phyloP scores from a whole-genome alignment of 2,888 invertebrate genomes.

The Sympetrum striolatum region DNA sequence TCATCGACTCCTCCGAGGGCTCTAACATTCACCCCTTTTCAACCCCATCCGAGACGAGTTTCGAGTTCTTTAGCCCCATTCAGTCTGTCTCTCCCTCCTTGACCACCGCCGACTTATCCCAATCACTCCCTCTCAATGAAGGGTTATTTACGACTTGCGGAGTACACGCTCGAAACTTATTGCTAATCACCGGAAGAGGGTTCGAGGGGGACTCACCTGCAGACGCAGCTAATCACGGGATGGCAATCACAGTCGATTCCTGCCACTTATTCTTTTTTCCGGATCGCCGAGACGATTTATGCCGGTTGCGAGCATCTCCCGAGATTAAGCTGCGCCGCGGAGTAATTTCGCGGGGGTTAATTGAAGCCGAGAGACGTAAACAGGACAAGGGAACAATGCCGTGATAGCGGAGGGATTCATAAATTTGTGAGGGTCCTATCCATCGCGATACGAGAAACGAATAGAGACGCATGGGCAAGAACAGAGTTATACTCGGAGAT shows the following conservation, averaged over 20 bases:
- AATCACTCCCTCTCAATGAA: neutral
- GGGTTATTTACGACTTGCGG: neutral
- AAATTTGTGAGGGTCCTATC: neutral
- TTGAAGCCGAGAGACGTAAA: neutral
- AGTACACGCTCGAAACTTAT: neutral
- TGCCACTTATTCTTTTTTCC: neutral
- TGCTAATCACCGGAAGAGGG: neutral
- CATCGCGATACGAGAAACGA: too few species aligned
- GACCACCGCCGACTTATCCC: neutral
- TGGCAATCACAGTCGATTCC: neutral
- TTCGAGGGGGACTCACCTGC: neutral
- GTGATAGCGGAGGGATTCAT: neutral
- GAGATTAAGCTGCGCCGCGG: neutral
- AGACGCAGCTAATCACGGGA: neutral
- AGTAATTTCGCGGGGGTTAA: neutral
- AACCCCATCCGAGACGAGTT: slow-evolving; percentile 12
- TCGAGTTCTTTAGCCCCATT: slow-evolving; percentile 39
- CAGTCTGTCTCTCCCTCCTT: neutral
- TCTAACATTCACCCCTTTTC: neutral
- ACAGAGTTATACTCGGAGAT: too few species aligned
- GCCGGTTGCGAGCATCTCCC: neutral
- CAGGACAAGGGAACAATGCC: neutral
- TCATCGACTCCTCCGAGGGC: neutral
- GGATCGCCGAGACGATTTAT: neutral
- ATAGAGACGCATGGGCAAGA: too few species aligned